Conservation (phyloP, 2,888 invertebrate genomes). For the Neria commutata region DNA sequence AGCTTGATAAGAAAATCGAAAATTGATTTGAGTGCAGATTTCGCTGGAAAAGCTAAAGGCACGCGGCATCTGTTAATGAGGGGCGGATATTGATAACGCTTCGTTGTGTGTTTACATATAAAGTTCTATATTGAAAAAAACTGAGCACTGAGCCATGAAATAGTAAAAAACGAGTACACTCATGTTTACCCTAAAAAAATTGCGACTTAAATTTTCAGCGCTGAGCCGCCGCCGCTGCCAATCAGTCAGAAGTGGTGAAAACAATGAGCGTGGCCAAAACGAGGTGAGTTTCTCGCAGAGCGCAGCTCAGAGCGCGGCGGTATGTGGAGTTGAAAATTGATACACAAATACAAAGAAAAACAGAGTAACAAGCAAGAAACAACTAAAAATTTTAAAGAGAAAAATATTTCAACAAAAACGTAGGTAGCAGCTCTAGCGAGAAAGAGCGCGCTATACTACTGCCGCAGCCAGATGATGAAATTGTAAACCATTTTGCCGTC, state of each 20-base stretch:
- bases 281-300: neutral
- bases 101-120: no score
- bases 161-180: neutral
- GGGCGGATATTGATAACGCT: no score
- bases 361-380: no score
- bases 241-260: neutral
- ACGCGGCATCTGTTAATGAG: no score
- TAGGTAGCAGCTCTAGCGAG: neutral
- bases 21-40: no score
- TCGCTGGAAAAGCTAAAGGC: no score
- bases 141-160: no score
- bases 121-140: no score
- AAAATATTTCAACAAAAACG: no score
- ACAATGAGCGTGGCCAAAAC: neutral
- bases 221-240: neutral
- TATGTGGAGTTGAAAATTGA: neutral
- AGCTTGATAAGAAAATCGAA: no score
- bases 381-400: no score
- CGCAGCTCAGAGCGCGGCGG: neutral
- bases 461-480: slow-evolving; percentile 1
- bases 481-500: neutral
- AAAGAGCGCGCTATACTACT: neutral
- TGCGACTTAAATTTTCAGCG: slow-evolving; percentile 6
- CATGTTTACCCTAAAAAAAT: neutral
- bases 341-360: neutral